A percentile compares a stretch with the other conserved stretches of the same genome.
Conservation (phyloP, 2,797 vertebrate species). For the Danio choprae region DNA sequence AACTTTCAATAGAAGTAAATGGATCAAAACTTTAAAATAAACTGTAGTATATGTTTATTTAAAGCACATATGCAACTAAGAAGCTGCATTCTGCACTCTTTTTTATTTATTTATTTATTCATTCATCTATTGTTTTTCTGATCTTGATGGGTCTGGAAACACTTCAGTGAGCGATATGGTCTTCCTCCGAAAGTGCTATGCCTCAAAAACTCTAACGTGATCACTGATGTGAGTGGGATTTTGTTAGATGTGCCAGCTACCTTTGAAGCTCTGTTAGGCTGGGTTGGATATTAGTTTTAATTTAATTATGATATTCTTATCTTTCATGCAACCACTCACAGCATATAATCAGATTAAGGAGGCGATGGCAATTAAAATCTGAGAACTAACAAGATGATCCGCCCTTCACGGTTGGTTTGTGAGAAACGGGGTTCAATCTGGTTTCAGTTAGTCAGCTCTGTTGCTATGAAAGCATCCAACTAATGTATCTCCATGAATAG, state of each 20-base stretch:
- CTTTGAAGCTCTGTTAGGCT: slow-evolving; percentile 32
- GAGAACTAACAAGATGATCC: slow-evolving; percentile 59
- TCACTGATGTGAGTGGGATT: slow-evolving; percentile 25
- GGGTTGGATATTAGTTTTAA: slow-evolving; percentile 59
- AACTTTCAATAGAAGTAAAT: too few species aligned
- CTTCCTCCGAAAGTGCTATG: neutral
- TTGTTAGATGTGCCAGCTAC: slow-evolving; percentile 31
- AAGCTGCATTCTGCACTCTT: neutral
- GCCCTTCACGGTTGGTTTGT: slow-evolving; percentile 63
- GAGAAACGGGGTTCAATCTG: slow-evolving; percentile 48
- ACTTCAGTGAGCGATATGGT: neutral
- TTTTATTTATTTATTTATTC: too few species aligned
- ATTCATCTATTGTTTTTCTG: too few species aligned
- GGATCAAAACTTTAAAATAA: too few species aligned
- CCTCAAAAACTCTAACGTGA: slow-evolving; percentile 16
- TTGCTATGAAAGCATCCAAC: slow-evolving; percentile 18
- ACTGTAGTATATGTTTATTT: too few species aligned
- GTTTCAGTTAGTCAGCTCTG: slow-evolving; percentile 36
- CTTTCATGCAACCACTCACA: slow-evolving; percentile 56
- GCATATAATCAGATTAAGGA: slow-evolving; percentile 65
- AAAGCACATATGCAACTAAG: neutral
- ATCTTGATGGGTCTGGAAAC: neutral
- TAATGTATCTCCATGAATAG: neutral
- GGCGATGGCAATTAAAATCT: slow-evolving; percentile 64
- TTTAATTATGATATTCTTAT: slow-evolving; percentile 65